Evolutionary conservation across 2,797 vertebrate genomes (phyloP).

Genomic region (Neopelma chrysocephalum): DNA sequence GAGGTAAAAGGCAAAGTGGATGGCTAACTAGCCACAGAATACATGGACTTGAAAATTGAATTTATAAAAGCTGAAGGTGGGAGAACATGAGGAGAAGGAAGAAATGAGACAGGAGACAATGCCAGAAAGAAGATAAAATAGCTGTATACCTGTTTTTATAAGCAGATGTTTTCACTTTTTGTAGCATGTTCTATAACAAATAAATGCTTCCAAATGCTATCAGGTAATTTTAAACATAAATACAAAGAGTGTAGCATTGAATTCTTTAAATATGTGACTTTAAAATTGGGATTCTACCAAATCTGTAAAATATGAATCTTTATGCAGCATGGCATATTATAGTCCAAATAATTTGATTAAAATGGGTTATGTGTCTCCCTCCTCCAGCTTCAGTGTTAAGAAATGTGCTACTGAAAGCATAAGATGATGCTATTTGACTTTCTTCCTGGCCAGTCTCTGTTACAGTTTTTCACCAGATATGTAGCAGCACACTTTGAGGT

Average conservation of each 20-base stretch:
- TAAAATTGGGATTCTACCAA: background rate
- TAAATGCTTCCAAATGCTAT: background rate
- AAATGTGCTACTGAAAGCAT: background rate
- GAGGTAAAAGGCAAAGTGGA: background rate
- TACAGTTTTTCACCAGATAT: background rate
- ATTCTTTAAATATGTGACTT: background rate
- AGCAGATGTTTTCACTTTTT: background rate
- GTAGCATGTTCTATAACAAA: background rate
- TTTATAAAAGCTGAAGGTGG: background rate
- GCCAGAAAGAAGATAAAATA: background rate
- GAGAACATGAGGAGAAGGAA: background rate
- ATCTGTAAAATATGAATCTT: background rate
- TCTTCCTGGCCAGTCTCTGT: background rate
- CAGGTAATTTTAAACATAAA: conserved; percentile 3
- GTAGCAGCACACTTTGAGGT: background rate
- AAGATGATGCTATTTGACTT: background rate
- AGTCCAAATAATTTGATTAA: background rate
- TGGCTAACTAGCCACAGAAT: background rate
- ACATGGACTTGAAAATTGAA: background rate
- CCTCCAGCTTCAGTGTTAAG: background rate
- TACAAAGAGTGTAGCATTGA: background rate
- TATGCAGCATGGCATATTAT: background rate
- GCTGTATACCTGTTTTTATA: background rate
- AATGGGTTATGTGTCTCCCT: background rate
- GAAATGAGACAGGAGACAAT: background rate